A percentile compares a stretch with the other conserved stretches of the same genome.
phyloP scores from a whole-genome alignment of 2,888 invertebrate species.

The Sisyra terminalis region DNA sequence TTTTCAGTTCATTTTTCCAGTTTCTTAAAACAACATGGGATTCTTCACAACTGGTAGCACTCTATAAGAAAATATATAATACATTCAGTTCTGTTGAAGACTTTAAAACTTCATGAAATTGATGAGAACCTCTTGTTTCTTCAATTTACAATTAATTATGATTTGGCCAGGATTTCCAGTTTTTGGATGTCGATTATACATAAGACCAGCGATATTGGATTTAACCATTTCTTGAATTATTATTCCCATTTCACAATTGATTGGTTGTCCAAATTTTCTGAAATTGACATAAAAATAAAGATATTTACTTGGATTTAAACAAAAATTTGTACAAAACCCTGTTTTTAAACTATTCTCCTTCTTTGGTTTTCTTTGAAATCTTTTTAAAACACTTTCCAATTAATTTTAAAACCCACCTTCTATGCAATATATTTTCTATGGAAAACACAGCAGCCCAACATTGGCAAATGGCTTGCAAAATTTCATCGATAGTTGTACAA shows the following conservation, averaged over 20 bases:
- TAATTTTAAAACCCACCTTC: constrained; percentile 33
- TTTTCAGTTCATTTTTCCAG: constrained; percentile 18
- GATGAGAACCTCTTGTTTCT: too few relatives aligned
- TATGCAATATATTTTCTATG: constrained; percentile 58
- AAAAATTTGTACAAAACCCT: too few relatives aligned
- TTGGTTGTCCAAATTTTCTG: constrained; percentile 56
- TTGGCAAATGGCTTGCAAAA: constrained; percentile 39
- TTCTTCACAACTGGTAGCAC: constrained; percentile 36
- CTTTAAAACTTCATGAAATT: not conserved
- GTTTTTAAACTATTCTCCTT: too few relatives aligned
- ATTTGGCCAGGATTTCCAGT: constrained; percentile 49
- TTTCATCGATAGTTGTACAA: constrained; percentile 32
- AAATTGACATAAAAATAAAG: too few relatives aligned
- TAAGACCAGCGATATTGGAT: constrained; percentile 56
- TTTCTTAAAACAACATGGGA: constrained; percentile 30
- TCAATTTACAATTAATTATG: constrained; percentile 30
- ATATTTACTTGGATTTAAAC: too few relatives aligned
- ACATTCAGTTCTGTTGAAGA: too few relatives aligned
- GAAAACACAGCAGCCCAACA: constrained; percentile 78
- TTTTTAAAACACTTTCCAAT: too few relatives aligned
- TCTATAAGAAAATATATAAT: constrained; percentile 12
- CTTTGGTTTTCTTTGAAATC: too few relatives aligned
- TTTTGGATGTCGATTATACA: constrained; percentile 67
- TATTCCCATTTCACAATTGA: constrained; percentile 55
- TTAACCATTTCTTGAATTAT: constrained; percentile 63